Evolutionary conservation across 2,888 invertebrate genomes (phyloP).

Genomic region (Molorchus minor): DNA sequence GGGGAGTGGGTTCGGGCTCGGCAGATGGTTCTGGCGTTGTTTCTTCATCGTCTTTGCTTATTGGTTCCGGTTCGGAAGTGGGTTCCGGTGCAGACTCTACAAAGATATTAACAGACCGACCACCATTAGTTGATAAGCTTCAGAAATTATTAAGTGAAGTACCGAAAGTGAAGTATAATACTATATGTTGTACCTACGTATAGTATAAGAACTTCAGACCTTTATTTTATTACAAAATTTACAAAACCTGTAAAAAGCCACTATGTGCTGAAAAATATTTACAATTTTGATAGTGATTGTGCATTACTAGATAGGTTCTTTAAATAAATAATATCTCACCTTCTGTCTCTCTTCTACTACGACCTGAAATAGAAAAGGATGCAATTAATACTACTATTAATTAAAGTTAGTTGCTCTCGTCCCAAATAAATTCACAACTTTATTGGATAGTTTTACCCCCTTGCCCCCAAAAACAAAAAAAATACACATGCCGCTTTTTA

Average conservation of each 20-base stretch:
- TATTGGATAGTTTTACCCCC: no score
- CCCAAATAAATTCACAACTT: no score
- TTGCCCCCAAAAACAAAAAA: no score
- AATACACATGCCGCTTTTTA: no score
- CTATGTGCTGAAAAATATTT: slow-evolving; percentile 27
- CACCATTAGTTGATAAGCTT: slow-evolving; percentile 50
- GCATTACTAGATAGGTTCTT: slow-evolving; percentile 26
- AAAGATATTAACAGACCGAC: slow-evolving; percentile 54
- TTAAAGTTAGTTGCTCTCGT: no score
- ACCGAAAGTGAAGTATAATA: slow-evolving; percentile 3
- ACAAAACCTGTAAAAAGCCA: slow-evolving; percentile 11
- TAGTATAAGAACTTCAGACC: slow-evolving; percentile 2
- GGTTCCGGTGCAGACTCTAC: slow-evolving; percentile 51
- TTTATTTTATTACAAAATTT: no score
- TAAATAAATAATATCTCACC: slow-evolving; percentile 30
- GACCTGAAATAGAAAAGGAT: slow-evolving; percentile 51
- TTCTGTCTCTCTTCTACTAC: slow-evolving; percentile 41
- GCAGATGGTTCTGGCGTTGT: slow-evolving; percentile 57
- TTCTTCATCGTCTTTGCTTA: slow-evolving; percentile 58
- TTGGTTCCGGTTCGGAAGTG: slow-evolving; percentile 56
- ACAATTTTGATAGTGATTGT: slow-evolving; percentile 34
- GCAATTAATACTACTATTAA: no score
- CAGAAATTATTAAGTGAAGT: no score
- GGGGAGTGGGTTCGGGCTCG: slow-evolving; percentile 61
- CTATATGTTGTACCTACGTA: neutral